A percentile compares a stretch with the other conserved stretches of the same genome.
Evolutionary conservation across 2,113 vertebrate species (phyloP).

Genomic region (Oreotragus oreotragus): DNA sequence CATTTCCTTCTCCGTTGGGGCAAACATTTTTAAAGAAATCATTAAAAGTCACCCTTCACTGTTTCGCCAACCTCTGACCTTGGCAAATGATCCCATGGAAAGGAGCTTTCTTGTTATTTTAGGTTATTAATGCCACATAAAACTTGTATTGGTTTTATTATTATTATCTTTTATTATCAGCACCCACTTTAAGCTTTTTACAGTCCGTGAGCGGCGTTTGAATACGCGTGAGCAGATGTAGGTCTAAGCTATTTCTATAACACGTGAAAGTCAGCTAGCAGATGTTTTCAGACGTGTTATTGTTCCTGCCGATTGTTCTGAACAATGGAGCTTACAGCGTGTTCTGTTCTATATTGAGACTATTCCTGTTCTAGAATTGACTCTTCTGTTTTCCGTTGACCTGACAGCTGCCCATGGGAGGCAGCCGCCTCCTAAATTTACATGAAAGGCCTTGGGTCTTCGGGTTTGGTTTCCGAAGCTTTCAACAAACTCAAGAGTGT

Average conservation of each 20-base stretch:
- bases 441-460: fast-evolving
- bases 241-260: fast-evolving
- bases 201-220: fast-evolving
- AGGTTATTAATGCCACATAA: neutral
- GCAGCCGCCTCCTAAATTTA: neutral
- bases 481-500: too few relatives aligned
- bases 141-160: neutral
- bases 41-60: too few relatives aligned
- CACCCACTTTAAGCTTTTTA: neutral
- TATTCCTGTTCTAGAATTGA: neutral
- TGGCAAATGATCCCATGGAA: fast-evolving
- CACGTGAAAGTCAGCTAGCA: neutral
- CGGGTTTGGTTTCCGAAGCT: neutral
- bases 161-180: neutral
- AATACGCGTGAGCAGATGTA: fast-evolving
- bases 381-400: too few relatives aligned
- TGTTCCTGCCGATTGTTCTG: too few relatives aligned
- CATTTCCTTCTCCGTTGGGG: neutral
- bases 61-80: neutral
- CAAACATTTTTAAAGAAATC: neutral
- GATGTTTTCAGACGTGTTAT: fast-evolving
- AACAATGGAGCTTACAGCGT: fast-evolving
- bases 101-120: neutral
- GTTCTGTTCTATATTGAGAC: fast-evolving
- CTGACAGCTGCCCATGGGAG: fast-evolving